phyloP scores from a whole-genome alignment of 2,797 vertebrate species.

The Esox masquinongy region DNA sequence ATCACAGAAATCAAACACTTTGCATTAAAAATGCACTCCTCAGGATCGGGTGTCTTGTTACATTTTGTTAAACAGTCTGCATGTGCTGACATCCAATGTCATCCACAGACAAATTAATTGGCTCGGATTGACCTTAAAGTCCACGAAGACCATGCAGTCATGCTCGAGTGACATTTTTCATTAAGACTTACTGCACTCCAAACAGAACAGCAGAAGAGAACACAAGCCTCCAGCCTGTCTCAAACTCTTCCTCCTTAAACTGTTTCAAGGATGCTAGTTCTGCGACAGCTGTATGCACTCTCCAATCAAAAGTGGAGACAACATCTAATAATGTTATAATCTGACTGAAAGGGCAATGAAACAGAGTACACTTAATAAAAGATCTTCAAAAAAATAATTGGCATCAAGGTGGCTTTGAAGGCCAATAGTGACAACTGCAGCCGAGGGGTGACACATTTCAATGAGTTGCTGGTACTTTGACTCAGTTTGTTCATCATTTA shows the following conservation, averaged over 20 bases:
- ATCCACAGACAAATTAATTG: background rate
- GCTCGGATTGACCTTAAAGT: background rate
- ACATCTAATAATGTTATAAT: background rate
- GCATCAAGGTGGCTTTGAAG: background rate
- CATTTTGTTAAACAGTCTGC: constrained; percentile 20
- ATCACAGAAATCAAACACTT: constrained; percentile 31
- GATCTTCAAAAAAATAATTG: background rate
- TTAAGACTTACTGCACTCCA: background rate
- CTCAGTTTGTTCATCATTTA: constrained; percentile 25
- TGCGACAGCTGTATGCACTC: background rate
- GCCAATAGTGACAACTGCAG: background rate
- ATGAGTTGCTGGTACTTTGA: constrained; percentile 17
- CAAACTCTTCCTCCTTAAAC: constrained; percentile 27
- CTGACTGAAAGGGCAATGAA: background rate
- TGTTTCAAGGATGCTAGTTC: constrained; percentile 43
- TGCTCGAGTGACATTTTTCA: constrained; percentile 5
- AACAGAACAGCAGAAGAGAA: background rate
- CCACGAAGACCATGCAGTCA: background rate
- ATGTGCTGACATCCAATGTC: constrained; percentile 27
- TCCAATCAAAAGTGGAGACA: background rate
- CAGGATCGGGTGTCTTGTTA: constrained; percentile 17
- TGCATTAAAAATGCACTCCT: constrained; percentile 36
- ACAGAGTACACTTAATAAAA: background rate
- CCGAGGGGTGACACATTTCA: background rate
- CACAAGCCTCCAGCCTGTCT: too few species aligned